Evolutionary conservation across 2,113 vertebrate genomes (phyloP).

Genomic region (Hyaena hyaena): DNA sequence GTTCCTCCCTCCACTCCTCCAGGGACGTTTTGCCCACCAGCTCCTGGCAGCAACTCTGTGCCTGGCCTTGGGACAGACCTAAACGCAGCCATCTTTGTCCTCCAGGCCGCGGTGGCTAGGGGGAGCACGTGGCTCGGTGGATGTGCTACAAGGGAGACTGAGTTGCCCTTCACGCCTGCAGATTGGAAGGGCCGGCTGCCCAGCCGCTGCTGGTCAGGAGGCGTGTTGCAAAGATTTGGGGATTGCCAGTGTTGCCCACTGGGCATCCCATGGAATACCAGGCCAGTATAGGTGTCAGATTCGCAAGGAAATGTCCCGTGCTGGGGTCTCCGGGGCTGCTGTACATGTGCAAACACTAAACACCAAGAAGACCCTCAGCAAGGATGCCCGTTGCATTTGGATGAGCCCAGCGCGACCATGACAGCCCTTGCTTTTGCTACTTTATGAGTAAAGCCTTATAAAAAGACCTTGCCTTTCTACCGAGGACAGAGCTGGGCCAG

Average conservation of each 20-base stretch:
- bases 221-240: not conserved
- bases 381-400: too few species aligned
- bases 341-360: not conserved
- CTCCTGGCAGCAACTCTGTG: not conserved
- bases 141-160: accelerated
- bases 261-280: not conserved
- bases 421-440: not conserved
- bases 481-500: not conserved
- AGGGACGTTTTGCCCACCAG: not conserved
- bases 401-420: not conserved
- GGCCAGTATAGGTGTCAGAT: too few species aligned
- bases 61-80: not conserved
- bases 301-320: accelerated
- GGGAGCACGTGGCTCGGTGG: accelerated
- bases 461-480: too few species aligned
- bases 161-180: not conserved
- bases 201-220: not conserved
- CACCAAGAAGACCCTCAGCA: not conserved
- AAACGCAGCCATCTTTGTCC: not conserved
- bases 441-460: too few species aligned
- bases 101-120: accelerated
- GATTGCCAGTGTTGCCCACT: not conserved
- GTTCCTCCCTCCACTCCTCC: not conserved
- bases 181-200: not conserved
- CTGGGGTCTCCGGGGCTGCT: not conserved